phyloP scores from a whole-genome alignment of 2,113 vertebrate genomes.

The Meleagris gallopavo region DNA sequence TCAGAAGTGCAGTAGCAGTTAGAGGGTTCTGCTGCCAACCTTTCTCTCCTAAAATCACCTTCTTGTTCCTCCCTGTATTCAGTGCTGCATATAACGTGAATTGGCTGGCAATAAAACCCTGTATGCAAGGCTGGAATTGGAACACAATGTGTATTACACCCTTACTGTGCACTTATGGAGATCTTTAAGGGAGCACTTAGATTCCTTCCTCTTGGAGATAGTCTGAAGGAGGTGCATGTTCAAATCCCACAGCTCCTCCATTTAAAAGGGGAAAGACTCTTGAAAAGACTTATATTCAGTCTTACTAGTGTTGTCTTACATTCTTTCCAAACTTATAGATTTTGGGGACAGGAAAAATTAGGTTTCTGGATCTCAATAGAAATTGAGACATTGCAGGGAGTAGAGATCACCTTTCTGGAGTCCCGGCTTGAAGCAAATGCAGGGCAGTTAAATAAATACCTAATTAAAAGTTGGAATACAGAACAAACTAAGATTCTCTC shows the following conservation, averaged over 20 bases:
- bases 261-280: not conserved
- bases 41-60: not conserved
- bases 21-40: not conserved
- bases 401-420: not conserved
- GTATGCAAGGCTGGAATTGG: not conserved
- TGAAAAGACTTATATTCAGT: not conserved
- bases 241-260: not conserved
- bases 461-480: not conserved
- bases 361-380: not conserved
- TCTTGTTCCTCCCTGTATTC: not conserved
- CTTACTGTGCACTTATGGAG: not conserved
- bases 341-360: not conserved
- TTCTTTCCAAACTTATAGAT: not conserved
- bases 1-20: not conserved
- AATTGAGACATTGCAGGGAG: not conserved
- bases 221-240: not conserved
- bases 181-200: not conserved
- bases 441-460: not conserved
- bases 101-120: not conserved
- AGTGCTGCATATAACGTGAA: not conserved
- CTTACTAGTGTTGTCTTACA: not conserved
- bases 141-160: not conserved
- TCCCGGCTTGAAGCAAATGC: not conserved
- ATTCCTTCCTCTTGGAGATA: not conserved
- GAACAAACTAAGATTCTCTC: not conserved